Evolutionary conservation across 2,888 invertebrate species (phyloP).

Genomic region (Tenodera sinensis): DNA sequence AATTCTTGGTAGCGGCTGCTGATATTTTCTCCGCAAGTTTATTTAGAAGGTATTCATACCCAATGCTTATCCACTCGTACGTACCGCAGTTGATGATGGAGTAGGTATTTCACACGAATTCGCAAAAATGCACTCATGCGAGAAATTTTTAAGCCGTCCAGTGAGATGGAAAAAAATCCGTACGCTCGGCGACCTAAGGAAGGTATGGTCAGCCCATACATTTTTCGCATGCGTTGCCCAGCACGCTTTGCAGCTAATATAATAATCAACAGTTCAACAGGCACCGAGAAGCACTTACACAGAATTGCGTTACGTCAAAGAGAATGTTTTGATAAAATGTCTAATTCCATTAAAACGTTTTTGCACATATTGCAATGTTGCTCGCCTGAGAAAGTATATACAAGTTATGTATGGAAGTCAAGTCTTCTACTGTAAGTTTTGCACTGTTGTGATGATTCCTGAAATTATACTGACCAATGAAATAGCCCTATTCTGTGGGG

Average conservation of each 20-base stretch:
- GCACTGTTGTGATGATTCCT: no score
- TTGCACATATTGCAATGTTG: neutral
- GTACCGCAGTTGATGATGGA: neutral
- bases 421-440: no score
- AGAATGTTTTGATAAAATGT: neutral
- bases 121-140: neutral
- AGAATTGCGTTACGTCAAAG: neutral
- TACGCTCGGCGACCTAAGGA: neutral
- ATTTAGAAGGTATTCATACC: neutral
- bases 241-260: neutral
- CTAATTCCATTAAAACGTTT: neutral
- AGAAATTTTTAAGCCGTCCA: neutral
- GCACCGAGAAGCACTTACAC: neutral
- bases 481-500: no score
- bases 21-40: neutral
- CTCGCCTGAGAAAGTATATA: neutral
- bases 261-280: neutral
- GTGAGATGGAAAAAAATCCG: neutral
- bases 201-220: neutral
- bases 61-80: neutral
- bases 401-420: neutral
- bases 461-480: no score
- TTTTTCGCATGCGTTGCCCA: neutral
- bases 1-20: neutral
- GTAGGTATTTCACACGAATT: neutral